A percentile compares a stretch with the other conserved stretches of the same genome.
Conservation (phyloP, 2,888 invertebrate species). For the Heliconius hortense region DNA sequence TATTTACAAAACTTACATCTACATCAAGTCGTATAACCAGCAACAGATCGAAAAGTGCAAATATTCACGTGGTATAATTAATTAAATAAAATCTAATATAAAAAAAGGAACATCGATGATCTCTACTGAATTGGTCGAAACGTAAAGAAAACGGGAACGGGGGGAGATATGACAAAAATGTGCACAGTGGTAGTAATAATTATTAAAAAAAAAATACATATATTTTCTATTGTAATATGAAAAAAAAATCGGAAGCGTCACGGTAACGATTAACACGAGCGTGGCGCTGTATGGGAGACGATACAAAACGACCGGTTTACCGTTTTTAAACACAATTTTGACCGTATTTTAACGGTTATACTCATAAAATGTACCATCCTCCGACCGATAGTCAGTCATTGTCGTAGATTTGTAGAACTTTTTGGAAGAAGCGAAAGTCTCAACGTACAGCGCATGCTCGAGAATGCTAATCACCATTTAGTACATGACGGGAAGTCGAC, state of each 20-base stretch:
- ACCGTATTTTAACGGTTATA: background rate
- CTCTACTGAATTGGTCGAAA: constrained; percentile 37
- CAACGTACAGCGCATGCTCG: constrained; percentile 80
- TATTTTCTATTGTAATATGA: constrained; percentile 13
- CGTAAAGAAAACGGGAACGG: constrained; percentile 31
- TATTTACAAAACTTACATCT: constrained; percentile 22
- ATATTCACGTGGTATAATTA: constrained; percentile 37
- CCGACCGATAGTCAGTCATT: constrained; percentile 72
- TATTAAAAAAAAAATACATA: constrained; percentile 32
- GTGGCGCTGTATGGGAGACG: constrained; percentile 57
- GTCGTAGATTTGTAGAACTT: constrained; percentile 55
- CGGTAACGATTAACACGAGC: constrained; percentile 49
- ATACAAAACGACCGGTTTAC: constrained; percentile 9
- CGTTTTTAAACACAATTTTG: background rate
- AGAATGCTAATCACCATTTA: constrained; percentile 68
- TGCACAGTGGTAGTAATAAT: constrained; percentile 40
- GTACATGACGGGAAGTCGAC: constrained; percentile 61
- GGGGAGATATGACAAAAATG: constrained; percentile 41
- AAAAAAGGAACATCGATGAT: constrained; percentile 43
- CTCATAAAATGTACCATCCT: constrained; percentile 74
- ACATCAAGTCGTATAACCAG: constrained; percentile 11
- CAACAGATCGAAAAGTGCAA: constrained; percentile 41
- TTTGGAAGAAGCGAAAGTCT: constrained; percentile 76
- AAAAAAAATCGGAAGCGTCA: constrained; percentile 47
- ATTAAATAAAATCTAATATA: constrained; percentile 34